A percentile compares a stretch with the other conserved stretches of the same genome.
Conservation (phyloP, 2,113 vertebrate species). For the Castor canadensis region DNA sequence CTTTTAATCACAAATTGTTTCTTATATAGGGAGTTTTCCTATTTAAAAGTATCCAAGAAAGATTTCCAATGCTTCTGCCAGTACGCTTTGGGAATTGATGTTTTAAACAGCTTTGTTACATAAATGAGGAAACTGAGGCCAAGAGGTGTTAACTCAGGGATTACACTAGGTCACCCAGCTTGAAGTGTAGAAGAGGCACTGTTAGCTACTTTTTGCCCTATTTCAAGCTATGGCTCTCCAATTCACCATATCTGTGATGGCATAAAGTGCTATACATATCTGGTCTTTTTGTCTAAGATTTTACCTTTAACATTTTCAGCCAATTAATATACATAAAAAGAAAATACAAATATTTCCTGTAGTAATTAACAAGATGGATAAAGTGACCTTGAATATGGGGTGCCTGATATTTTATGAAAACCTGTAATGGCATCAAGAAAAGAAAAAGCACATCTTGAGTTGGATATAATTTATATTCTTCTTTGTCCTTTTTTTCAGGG, state of each 20-base stretch:
- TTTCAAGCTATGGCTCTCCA: slow-evolving; percentile 31
- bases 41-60: not conserved
- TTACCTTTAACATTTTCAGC: not conserved
- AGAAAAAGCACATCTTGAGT: slow-evolving; percentile 48
- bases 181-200: not conserved
- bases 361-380: slow-evolving; percentile 46
- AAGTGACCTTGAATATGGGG: slow-evolving; percentile 8
- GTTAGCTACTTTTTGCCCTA: not conserved
- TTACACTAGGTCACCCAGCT: not conserved
- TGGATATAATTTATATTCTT: not conserved
- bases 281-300: slow-evolving; percentile 4
- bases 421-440: slow-evolving; percentile 49
- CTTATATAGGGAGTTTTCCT: not conserved
- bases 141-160: not conserved
- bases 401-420: slow-evolving; percentile 5
- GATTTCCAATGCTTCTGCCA: not conserved
- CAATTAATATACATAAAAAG: slow-evolving; percentile 45
- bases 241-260: not conserved
- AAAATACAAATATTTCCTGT: slow-evolving; percentile 72
- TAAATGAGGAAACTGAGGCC: not conserved
- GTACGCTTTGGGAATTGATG: not conserved
- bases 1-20: not conserved
- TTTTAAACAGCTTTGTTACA: not conserved
- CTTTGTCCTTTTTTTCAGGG: not conserved
- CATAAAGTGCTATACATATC: not conserved